Conservation (phyloP, 2,888 invertebrate genomes). For the Mimachlamys varia region DNA sequence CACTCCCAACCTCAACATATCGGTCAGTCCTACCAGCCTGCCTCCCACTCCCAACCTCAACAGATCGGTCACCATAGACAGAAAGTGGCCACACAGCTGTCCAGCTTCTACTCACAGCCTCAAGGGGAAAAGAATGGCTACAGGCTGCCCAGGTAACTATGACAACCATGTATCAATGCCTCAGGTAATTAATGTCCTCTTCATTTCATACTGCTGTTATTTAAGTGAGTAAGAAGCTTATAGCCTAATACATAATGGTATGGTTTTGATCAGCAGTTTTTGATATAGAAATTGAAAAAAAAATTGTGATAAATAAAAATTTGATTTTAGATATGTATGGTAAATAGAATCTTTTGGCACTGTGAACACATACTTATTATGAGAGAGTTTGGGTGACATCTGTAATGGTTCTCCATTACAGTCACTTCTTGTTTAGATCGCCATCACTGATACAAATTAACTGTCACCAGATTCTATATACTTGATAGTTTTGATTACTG, state of each 20-base stretch:
- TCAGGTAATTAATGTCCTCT: background rate
- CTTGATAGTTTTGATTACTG: background rate
- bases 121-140: conserved; percentile 1
- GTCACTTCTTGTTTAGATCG: too few relatives aligned
- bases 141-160: conserved; percentile 16
- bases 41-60: conserved; percentile 42
- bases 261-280: too few relatives aligned
- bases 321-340: too few relatives aligned
- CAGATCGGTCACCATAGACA: conserved; percentile 56
- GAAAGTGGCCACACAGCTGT: conserved; percentile 50
- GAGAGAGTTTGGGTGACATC: too few relatives aligned
- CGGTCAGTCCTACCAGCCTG: conserved; percentile 51
- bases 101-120: conserved; percentile 24
- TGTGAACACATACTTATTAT: too few relatives aligned
- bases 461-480: background rate
- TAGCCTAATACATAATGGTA: too few relatives aligned
- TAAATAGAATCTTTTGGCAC: too few relatives aligned
- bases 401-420: too few relatives aligned
- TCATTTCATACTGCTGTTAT: too few relatives aligned
- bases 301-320: too few relatives aligned
- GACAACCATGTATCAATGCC: background rate
- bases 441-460: background rate
- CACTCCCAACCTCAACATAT: conserved; percentile 45
- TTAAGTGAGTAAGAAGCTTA: too few relatives aligned
- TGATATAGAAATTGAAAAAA: too few relatives aligned